phyloP scores from a whole-genome alignment of 1,140 invertebrate species.

The Tribolium madens region DNA sequence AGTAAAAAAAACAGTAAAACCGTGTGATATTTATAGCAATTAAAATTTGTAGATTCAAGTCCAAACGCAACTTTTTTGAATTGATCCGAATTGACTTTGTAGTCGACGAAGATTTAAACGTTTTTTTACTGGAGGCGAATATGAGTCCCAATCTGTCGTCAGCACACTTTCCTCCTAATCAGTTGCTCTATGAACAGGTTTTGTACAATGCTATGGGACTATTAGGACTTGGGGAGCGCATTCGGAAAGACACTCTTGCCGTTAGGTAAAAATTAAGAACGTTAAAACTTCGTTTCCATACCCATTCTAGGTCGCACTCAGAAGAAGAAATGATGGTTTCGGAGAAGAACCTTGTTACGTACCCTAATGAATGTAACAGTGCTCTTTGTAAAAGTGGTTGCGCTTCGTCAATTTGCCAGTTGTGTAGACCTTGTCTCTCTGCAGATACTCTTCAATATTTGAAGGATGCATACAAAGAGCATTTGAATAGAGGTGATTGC shows the following conservation, averaged over 20 bases:
- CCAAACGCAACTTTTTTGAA: conserved; percentile 89
- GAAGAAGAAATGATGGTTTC: conserved; percentile 79
- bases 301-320: conserved; percentile 62
- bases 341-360: conserved; percentile 84
- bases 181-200: conserved; percentile 92
- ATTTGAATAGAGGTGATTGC: conserved; percentile 82
- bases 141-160: conserved; percentile 98
- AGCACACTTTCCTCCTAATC: conserved; percentile 90
- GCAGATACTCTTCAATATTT: conserved; percentile 72
- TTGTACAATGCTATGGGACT: conserved; percentile 87
- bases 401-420: conserved; percentile 75
- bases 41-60: conserved; percentile 66
- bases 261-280: conserved; percentile 42
- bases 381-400: conserved; percentile 75
- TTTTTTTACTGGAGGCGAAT: conserved; percentile 95
- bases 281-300: not conserved
- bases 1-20: not conserved
- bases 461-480: conserved; percentile 80
- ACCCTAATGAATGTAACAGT: conserved; percentile 76
- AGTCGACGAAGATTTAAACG: conserved; percentile 88
- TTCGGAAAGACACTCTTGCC: conserved; percentile 56
- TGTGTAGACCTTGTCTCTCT: conserved; percentile 85
- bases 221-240: conserved; percentile 78
- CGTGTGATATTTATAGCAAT: not conserved
- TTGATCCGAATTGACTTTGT: conserved; percentile 95